Base-by-base conservation (phyloP, 2,888 invertebrate genomes). In the Trissolcus brochymenae region DNA sequence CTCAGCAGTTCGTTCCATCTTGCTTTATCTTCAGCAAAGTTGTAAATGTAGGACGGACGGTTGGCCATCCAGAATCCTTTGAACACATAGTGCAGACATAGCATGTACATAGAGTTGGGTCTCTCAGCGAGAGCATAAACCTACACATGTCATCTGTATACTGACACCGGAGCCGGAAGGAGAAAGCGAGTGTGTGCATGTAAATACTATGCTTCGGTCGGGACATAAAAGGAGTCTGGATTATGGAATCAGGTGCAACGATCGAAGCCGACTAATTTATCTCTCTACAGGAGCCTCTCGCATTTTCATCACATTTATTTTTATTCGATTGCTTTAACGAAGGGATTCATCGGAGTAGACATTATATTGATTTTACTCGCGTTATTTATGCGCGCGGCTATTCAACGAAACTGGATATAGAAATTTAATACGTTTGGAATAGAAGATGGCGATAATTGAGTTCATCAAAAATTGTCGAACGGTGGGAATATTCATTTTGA, bases 31-130 rank as follows among this genome's bases (percentile, higher is more conserved):
- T 71, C 50, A 29, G 56, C 25, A 51, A 62, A 64, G 70, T 72
- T 54, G 73, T 55, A 64, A 79, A 79, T 77, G 75, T 77, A 72
- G 79, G 75, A 71, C 72, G 72, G 68, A 71, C 71, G 64, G 55
- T 75, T 65, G 79, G 72, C 75, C 75, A 59, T 66, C 62, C 68
- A 72, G 73, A 78, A 75, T 71, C 62, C 75, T 61, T 65, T 72
- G 77, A 77, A 77, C 75, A 77, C 75, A 72, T 70, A 68, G 76
- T 76, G 76, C 76, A 73, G 74, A 53, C 56, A 56, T 35, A 11
- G 56, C 60, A 59, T 65, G 59, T 64, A 71, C 71, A 74, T 67
- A 74, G 62, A 57, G 67, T 53, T 49, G 54, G 67, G 65, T 68
- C 67, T 68, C 50, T 51, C 61, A 1, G 46, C 56, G 61, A 72